Percentiles rank a stretch among this genome's conserved stretches.
phyloP scores from a whole-genome alignment of 2,113 vertebrate species.

The Centropus unirufus region DNA sequence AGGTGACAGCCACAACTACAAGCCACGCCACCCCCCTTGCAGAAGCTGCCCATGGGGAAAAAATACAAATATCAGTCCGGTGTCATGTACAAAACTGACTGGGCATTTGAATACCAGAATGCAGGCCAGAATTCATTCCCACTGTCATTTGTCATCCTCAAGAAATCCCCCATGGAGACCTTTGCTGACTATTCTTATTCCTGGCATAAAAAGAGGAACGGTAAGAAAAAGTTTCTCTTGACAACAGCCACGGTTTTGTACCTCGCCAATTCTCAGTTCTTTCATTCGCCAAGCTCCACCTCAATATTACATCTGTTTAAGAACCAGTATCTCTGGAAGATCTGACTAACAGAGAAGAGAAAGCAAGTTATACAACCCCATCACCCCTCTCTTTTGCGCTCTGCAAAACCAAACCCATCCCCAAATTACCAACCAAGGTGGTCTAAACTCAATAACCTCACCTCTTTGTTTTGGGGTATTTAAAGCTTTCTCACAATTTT shows the following conservation, averaged over 20 bases:
- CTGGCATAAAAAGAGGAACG: background rate
- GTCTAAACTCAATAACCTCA: background rate
- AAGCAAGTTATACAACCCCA: background rate
- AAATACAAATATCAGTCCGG: background rate
- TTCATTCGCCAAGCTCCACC: background rate
- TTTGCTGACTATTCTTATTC: background rate
- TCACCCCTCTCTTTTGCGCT: background rate
- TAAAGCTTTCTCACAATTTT: background rate
- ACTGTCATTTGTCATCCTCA: background rate
- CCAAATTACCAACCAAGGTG: background rate
- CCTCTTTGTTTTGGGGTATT: background rate
- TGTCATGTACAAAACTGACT: background rate
- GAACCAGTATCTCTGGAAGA: background rate
- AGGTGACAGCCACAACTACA: constrained; percentile 43
- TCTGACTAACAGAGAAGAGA: background rate
- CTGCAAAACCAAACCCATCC: background rate
- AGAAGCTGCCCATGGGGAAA: background rate
- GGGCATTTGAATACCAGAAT: background rate
- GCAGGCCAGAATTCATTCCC: background rate
- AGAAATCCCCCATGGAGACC: background rate
- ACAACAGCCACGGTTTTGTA: background rate
- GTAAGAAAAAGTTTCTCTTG: background rate
- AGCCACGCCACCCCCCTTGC: background rate
- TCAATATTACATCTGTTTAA: background rate
- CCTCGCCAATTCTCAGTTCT: background rate